Conservation (phyloP, 1,140 invertebrate genomes). For the Zaprionus inermis region DNA sequence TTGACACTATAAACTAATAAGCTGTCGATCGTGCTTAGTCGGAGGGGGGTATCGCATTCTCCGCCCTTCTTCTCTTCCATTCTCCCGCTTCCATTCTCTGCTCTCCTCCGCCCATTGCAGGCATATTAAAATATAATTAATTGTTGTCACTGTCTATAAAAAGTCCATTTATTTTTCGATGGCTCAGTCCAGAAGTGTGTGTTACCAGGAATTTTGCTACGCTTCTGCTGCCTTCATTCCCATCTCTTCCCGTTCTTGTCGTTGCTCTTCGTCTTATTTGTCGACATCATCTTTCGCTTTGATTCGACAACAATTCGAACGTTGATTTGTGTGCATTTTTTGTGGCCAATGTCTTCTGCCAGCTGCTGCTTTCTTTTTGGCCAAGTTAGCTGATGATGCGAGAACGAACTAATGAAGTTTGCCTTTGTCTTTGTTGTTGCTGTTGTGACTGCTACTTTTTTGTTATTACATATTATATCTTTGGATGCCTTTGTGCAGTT, state of each 20-base stretch:
- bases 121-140: conserved; percentile 83
- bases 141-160: conserved; percentile 82
- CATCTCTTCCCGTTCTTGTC: background rate
- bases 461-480: conserved; percentile 70
- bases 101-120: conserved; percentile 26
- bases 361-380: conserved; percentile 51
- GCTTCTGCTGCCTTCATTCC: conserved; percentile 14
- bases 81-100: too few species aligned
- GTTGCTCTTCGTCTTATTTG: conserved; percentile 30
- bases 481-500: conserved; percentile 70
- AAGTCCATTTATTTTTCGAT: conserved; percentile 71
- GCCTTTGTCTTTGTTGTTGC: conserved; percentile 28
- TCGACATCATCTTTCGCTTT: conserved; percentile 33
- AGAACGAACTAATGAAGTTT: conserved; percentile 48
- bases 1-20: conserved; percentile 82
- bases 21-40: conserved; percentile 52
- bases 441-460: conserved; percentile 43
- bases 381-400: conserved; percentile 58
- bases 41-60: background rate
- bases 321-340: conserved; percentile 81
- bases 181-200: conserved; percentile 15
- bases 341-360: conserved; percentile 45
- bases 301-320: conserved; percentile 63
- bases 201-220: conserved; percentile 55
- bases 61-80: background rate